These are phyloP conservation scores for Brachyistius frenatus DNA, from an alignment of 2,113 vertebrate species.

Conservation along the genomic window DNA sequence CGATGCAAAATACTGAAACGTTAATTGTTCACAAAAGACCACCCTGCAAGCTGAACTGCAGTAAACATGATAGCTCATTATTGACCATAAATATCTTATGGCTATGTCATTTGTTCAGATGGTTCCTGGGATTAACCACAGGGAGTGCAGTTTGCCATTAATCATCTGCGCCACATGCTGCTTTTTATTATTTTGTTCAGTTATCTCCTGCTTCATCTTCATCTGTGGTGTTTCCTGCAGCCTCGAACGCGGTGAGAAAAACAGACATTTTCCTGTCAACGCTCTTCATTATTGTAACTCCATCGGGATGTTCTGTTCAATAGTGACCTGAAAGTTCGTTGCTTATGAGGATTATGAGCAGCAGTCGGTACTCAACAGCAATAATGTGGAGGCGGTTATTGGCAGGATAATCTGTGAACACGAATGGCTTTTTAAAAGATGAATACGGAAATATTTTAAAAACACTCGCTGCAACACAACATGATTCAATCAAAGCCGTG, in stretches of 20 bases:
- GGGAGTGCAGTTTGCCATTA: conserved; percentile 14
- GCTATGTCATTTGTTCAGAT: conserved; percentile 1
- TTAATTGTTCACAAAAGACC: no score
- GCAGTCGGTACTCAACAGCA: no score
- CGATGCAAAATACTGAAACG: no score
- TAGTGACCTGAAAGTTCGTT: no score
- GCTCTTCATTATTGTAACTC: neutral
- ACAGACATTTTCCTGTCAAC: neutral
- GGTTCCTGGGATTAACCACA: conserved; percentile 33
- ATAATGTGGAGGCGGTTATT: no score
- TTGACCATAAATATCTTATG: neutral
- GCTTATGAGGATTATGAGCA: no score
- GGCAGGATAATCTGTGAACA: no score
- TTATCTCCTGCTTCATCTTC: conserved; percentile 40
- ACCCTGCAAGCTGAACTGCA: no score
- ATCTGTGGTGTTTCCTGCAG: conserved; percentile 13
- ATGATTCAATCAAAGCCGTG: neutral
- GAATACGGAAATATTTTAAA: no score
- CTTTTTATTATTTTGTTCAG: conserved; percentile 3
- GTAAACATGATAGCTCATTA: no score
- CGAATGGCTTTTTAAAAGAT: no score
- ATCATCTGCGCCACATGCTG: conserved; percentile 11
- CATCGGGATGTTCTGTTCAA: no score
- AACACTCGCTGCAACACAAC: neutral
- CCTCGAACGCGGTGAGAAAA: conserved; percentile 8